Conservation (phyloP, 2,797 vertebrate species). For the Microtus obscurus region DNA sequence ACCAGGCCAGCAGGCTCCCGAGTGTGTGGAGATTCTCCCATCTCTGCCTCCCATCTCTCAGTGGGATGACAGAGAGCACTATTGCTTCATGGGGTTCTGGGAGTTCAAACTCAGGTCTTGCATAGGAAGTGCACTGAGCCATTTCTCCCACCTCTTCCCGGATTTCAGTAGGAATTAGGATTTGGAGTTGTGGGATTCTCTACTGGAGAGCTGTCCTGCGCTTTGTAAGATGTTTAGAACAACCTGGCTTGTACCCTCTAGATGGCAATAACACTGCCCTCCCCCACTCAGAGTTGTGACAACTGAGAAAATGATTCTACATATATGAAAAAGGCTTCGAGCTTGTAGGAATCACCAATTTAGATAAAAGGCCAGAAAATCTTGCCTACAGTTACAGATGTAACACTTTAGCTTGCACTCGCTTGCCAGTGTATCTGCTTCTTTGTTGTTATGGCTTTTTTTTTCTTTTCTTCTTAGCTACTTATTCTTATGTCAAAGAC, state of each 20-base stretch:
- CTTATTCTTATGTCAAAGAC: not conserved
- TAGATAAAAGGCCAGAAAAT: not conserved
- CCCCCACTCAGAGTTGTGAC: not conserved
- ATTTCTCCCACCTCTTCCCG: not conserved
- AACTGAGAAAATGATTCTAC: not conserved
- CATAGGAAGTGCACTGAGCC: not conserved
- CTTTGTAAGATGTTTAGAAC: not conserved
- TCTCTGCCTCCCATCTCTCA: not conserved
- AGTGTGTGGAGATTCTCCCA: not conserved
- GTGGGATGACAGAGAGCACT: not conserved
- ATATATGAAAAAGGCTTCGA: not conserved
- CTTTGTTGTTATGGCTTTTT: not conserved
- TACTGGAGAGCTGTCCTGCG: not conserved
- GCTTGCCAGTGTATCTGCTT: not conserved
- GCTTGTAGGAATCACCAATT: not conserved
- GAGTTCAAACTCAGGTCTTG: not conserved
- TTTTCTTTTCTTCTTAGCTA: not conserved
- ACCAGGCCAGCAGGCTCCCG: not conserved
- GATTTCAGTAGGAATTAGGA: not conserved
- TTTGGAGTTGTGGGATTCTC: not conserved
- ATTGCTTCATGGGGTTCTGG: not conserved
- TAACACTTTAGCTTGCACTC: not conserved
- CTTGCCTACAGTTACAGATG: not conserved
- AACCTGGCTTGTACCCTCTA: not conserved
- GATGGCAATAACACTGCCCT: not conserved